Percentiles rank a stretch among this genome's conserved stretches.
phyloP scores from a whole-genome alignment of 2,797 vertebrate genomes.

The Syngnathus rostellatus region DNA sequence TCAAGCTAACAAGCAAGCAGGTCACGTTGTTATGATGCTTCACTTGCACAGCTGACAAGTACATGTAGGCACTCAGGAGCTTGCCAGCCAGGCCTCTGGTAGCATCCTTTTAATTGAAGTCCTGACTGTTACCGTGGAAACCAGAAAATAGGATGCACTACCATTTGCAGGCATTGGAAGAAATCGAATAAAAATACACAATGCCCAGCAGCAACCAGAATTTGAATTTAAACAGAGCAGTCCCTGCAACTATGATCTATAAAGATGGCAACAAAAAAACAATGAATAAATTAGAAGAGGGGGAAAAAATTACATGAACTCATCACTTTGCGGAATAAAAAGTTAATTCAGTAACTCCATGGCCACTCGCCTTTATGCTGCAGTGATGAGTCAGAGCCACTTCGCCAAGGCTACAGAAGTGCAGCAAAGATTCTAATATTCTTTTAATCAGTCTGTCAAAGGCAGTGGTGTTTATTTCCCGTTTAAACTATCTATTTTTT shows the following conservation, averaged over 20 bases:
- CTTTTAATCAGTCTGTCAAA: not conserved
- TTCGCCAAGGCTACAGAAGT: not conserved
- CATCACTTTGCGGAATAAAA: too few species aligned
- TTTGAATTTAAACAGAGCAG: too few species aligned
- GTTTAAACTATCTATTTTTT: too few species aligned
- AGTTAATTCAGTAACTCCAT: not conserved
- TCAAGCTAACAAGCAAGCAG: not conserved
- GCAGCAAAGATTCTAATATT: not conserved
- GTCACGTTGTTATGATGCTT: not conserved
- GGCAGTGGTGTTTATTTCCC: not conserved
- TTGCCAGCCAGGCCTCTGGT: conserved; percentile 28
- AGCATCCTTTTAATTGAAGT: conserved; percentile 24
- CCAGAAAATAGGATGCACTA: conserved; percentile 3
- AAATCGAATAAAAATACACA: conserved; percentile 2
- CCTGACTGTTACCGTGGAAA: conserved; percentile 46
- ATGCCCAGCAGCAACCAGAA: too few species aligned
- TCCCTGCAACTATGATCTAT: too few species aligned
- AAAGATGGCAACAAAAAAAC: too few species aligned
- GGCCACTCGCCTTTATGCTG: not conserved
- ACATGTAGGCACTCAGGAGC: not conserved
- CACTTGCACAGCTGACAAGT: not conserved
- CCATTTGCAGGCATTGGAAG: not conserved
- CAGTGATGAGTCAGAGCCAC: not conserved
- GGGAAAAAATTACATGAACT: too few species aligned
- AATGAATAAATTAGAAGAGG: too few species aligned